These are phyloP conservation scores for Drosophila punjabiensis DNA, from an alignment of 1,140 invertebrate species.

Conservation along the genomic window DNA sequence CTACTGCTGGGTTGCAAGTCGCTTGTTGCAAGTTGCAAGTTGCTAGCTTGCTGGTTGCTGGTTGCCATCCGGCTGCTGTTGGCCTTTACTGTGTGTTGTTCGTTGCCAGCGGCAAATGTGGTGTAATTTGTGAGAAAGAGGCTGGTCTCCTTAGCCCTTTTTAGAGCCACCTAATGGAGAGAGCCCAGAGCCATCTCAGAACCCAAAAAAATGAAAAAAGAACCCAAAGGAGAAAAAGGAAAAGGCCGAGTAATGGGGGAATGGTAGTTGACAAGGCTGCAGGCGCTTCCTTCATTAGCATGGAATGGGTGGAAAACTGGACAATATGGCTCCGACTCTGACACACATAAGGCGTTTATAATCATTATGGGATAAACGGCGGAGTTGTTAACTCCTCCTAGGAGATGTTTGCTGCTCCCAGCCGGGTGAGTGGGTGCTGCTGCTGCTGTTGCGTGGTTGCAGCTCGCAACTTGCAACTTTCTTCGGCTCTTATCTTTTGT, in stretches of 20 bases:
- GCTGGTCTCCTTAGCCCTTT: constrained; percentile 56
- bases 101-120: constrained; percentile 61
- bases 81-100: constrained; percentile 1
- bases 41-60: constrained; percentile 11
- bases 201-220: constrained; percentile 12
- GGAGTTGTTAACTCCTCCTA: constrained; percentile 28
- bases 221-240: constrained; percentile 2
- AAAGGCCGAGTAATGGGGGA: constrained; percentile 18
- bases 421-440: constrained; percentile 65
- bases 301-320: constrained; percentile 42
- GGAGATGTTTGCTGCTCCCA: constrained; percentile 51
- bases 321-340: constrained; percentile 41
- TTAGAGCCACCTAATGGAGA: constrained; percentile 48
- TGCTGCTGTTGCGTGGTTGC: constrained; percentile 53
- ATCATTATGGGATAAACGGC: constrained; percentile 52
- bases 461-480: constrained; percentile 66
- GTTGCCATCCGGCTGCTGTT: constrained; percentile 8
- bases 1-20: constrained; percentile 28
- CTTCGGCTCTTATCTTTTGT: constrained; percentile 76
- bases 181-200: constrained; percentile 31
- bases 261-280: constrained; percentile 65
- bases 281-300: constrained; percentile 78
- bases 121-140: constrained; percentile 68
- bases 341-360: constrained; percentile 65
- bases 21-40: constrained; percentile 26